A percentile compares a stretch with the other conserved stretches of the same genome.
Evolutionary conservation across 2,888 invertebrate species (phyloP).

Genomic region (Platycheirus rosarum): DNA sequence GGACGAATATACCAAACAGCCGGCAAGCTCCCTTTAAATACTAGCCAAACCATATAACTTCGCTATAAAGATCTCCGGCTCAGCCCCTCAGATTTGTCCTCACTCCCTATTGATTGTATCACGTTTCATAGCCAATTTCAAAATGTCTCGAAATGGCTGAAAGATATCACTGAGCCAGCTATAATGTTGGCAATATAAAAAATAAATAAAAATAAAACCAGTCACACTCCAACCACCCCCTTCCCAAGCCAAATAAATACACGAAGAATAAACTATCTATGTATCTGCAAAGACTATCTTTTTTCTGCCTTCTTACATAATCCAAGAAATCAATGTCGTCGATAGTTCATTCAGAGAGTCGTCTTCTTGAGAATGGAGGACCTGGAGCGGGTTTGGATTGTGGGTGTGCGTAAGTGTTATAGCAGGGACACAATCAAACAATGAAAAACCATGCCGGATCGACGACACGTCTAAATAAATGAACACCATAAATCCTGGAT

Average conservation of each 20-base stretch:
- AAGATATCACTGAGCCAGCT: slow-evolving; percentile 61
- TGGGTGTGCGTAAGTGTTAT: slow-evolving; percentile 22
- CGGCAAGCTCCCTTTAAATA: not conserved
- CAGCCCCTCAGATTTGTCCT: slow-evolving; percentile 43
- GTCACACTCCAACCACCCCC: not conserved
- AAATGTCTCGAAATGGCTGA: slow-evolving; percentile 61
- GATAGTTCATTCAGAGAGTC: slow-evolving; percentile 39
- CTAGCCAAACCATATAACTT: not conserved
- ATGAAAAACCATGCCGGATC: slow-evolving; percentile 39
- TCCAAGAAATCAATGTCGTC: slow-evolving; percentile 65
- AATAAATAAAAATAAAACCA: slow-evolving; percentile 36
- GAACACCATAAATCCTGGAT: slow-evolving; percentile 70
- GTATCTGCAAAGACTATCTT: slow-evolving; percentile 18
- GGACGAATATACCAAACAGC: not conserved
- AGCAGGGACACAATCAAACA: slow-evolving; percentile 35
- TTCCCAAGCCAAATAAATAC: slow-evolving; percentile 11
- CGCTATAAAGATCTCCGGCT: not conserved
- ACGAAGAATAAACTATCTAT: slow-evolving; percentile 30
- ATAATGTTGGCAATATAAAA: slow-evolving; percentile 60
- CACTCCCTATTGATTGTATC: slow-evolving; percentile 59
- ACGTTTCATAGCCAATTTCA: slow-evolving; percentile 68
- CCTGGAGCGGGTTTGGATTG: not conserved
- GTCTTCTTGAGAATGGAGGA: not conserved
- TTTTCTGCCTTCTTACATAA: slow-evolving; percentile 37
- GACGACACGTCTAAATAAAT: slow-evolving; percentile 70